These are phyloP conservation scores for Bhutanitis thaidina DNA, from an alignment of 2,888 invertebrate species.

Conservation along the genomic window DNA sequence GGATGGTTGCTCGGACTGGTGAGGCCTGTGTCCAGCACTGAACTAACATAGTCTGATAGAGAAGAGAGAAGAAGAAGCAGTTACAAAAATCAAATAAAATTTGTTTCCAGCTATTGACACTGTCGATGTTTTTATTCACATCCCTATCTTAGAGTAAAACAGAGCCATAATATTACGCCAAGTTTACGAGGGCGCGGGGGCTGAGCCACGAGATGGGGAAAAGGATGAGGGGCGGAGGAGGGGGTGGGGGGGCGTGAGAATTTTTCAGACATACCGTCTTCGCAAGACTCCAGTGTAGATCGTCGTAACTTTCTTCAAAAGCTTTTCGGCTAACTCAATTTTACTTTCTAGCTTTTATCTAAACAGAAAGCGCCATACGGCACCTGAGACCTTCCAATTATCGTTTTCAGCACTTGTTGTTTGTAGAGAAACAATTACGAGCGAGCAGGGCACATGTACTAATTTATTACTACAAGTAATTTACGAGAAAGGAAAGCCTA, in stretches of 20 bases:
- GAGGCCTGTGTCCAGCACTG: too few species aligned
- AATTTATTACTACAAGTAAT: too few species aligned
- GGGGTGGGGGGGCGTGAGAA: conserved; percentile 1
- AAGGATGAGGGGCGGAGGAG: neutral
- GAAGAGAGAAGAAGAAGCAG: too few species aligned
- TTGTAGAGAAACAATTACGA: neutral
- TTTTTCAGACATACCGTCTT: conserved; percentile 19
- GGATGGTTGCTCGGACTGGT: too few species aligned
- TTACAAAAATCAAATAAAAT: too few species aligned
- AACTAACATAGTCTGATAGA: too few species aligned
- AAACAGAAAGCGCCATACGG: neutral
- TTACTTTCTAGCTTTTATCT: conserved; percentile 14
- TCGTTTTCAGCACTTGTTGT: neutral
- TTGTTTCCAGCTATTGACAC: too few species aligned
- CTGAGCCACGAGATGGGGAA: neutral
- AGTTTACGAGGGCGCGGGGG: conserved; percentile 29
- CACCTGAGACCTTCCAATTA: conserved; percentile 12
- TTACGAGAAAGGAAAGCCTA: too few species aligned
- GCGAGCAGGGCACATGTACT: too few species aligned
- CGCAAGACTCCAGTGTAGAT: conserved; percentile 21
- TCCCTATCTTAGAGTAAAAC: conserved; percentile 16
- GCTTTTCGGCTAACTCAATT: conserved; percentile 16
- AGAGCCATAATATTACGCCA: conserved; percentile 28
- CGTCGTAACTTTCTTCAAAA: conserved; percentile 17
- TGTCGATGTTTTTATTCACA: neutral